Base-by-base conservation (phyloP, 2,113 vertebrate genomes). In the Corythornis vintsioides region DNA sequence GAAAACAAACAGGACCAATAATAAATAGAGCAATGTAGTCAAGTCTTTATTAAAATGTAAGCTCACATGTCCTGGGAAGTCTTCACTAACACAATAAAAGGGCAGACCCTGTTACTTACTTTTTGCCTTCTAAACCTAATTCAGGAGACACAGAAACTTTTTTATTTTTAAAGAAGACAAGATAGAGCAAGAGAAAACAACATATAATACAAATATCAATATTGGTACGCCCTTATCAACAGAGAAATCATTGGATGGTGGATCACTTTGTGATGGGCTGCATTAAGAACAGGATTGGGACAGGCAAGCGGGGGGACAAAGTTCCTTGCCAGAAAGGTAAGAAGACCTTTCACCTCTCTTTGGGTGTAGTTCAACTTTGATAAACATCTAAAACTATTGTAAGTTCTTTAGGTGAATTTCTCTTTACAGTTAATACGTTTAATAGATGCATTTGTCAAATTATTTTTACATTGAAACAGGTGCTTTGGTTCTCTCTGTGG, bases 201-300 rank as follows among this genome's bases (percentile, higher is more conserved):
- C 1, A 65, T 56, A 21, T 24, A 57, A 40, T 6, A 4, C 35
- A 69, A 92, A 38, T 48, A 28, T 11, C 11, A 40, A 3, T 64
- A 10, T 13, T 55, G 13, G 4, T 53, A 38, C 13, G 2, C 5
- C 5, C 38, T 16, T 3, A 16, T 72, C 7, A 60, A 13, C 13
- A 43, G 19, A 75, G 2, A 0, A 56, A 8, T 29, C 4, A 0
- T 13, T 2, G 0, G 4, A 10, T 22, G 2, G 4, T 14, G 4
- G 3, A 9, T n/a, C 26, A 43, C 15, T 48, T 48, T 35, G 21
- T 47, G 31, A 25, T 73, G 11, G 80, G 2, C 5, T 50, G 15
- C 6, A 29, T 21, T 21, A 71, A 82, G 4, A 3, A 15, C 6
- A 69, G 16, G 3, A n/a, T 61, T n/a, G 15, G 6, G n/a, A 6